Conservation (phyloP, 2,888 invertebrate species). For the Hetaerina titia region DNA sequence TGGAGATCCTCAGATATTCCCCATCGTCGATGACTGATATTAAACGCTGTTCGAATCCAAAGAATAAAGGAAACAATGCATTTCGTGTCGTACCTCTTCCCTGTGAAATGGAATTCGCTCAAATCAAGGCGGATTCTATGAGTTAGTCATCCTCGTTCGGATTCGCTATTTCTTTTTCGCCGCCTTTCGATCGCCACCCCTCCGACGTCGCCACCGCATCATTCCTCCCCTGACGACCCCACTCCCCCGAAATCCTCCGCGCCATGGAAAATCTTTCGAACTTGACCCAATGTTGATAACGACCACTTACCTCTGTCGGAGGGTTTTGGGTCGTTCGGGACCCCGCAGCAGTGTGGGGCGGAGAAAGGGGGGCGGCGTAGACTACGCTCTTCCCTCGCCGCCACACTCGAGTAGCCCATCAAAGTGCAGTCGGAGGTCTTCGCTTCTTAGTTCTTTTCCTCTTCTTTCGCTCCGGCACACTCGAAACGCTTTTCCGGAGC, state of each 20-base stretch:
- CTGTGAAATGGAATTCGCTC: no score
- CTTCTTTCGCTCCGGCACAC: not conserved
- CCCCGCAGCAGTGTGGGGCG: no score
- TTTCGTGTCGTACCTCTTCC: no score
- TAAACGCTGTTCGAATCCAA: no score
- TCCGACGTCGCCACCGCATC: not conserved
- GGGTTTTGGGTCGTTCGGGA: no score
- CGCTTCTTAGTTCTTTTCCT: not conserved
- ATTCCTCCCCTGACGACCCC: no score
- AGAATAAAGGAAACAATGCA: no score
- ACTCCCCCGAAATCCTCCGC: not conserved
- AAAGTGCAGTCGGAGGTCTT: not conserved
- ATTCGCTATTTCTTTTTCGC: no score
- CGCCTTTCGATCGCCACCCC: not conserved
- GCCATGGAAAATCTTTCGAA: not conserved
- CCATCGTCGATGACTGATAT: no score
- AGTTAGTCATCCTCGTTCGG: no score
- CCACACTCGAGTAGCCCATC: not conserved
- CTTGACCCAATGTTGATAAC: not conserved
- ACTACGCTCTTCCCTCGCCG: not conserved
- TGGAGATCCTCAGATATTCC: no score
- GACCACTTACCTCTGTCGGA: not conserved
- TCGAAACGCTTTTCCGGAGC: not conserved
- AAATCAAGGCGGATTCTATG: no score
- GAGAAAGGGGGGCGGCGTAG: not conserved